Base-by-base conservation (phyloP, 2,888 invertebrate genomes). In the Arenicola marina region DNA sequence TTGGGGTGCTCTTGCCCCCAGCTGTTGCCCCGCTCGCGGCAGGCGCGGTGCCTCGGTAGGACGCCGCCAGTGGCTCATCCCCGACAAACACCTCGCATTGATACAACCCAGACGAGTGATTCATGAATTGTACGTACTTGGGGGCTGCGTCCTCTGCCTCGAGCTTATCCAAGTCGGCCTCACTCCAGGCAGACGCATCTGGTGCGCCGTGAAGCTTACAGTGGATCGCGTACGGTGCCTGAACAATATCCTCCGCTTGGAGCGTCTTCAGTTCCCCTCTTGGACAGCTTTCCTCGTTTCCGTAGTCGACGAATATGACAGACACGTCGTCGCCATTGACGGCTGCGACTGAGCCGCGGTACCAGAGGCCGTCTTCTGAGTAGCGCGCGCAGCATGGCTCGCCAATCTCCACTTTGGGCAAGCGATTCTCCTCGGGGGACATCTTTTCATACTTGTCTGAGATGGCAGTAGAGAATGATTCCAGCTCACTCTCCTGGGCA, bases 361-460 rank as follows among this genome's bases (percentile, higher is more conserved):
- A 78, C 80, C 80, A 80, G 2, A 72, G 70, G 32, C 73, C 75
- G 66, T 79, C 79, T 29, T 76, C 76, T n/a, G 66, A 33, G 55
- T 63, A 77, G 43, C 69, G 63, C 0, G 75, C 75, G 21, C 76
- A 74, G 58, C 76, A 75, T 1, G 75, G 29, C 57, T 66, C 62
- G 4, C 68, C 73, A 21, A 71, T 65, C 7, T 48, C 15, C 24
- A 60, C 32, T 2, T 65, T 34, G 4, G 51, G 54, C 15, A 67
- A n/a, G 2, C 38, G 26, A 28, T 62, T 44, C 31, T 65, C 59
- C 18, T 58, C 54, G 2, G 67, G 62, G 11, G 53, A 38, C 18
- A 67, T 59, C n/a, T 57, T 32, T 2, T 45, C 55, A 28, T 62
- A 59, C 28, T 67, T 63, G 46, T 64, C 54, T 24, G 61, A 59